Evolutionary conservation across 2,797 vertebrate genomes (phyloP).

Genomic region (Coluber constrictor): DNA sequence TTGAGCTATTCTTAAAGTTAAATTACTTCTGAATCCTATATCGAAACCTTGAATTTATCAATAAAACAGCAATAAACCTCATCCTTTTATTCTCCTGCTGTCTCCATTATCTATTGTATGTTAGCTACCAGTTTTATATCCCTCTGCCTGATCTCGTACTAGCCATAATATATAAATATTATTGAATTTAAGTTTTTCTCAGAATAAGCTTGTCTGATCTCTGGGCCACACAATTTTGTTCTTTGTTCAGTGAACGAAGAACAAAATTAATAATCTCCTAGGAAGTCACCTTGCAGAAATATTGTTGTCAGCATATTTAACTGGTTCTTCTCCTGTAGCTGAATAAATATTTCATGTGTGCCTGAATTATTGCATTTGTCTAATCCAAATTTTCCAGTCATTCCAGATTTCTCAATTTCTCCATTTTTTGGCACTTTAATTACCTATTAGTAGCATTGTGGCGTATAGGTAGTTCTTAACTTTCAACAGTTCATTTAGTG

Average conservation of each 20-base stretch:
- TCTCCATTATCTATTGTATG: neutral
- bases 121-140: neutral
- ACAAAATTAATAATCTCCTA: too few relatives aligned
- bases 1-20: neutral
- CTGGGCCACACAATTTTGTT: neutral
- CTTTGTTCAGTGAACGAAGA: neutral
- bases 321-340: neutral
- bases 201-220: neutral
- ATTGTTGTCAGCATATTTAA: neutral
- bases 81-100: neutral
- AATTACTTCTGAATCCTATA: neutral
- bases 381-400: neutral
- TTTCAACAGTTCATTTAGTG: too few relatives aligned
- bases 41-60: neutral
- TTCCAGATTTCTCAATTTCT: neutral
- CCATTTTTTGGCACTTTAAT: neutral
- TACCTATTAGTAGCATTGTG: neutral
- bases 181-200: neutral
- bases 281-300: too few relatives aligned
- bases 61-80: neutral
- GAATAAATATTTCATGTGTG: neutral
- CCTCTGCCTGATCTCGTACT: neutral
- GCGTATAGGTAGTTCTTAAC: too few relatives aligned
- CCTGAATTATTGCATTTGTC: neutral
- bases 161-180: neutral